A percentile compares a stretch with the other conserved stretches of the same genome.
Evolutionary conservation across 2,888 invertebrate species (phyloP).

Genomic region (Elgonia sp.): DNA sequence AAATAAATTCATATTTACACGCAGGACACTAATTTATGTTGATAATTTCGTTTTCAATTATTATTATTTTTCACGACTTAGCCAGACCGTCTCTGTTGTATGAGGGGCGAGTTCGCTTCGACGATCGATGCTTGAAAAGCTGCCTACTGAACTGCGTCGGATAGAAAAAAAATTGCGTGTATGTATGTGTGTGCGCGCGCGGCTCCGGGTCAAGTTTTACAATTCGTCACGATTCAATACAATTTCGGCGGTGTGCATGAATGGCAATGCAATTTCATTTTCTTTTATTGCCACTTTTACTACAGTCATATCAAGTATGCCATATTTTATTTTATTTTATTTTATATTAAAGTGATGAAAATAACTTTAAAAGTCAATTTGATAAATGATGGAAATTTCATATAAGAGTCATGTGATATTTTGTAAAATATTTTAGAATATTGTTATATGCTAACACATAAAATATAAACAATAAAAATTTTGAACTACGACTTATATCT

Average conservation of each 20-base stretch:
- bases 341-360: slow-evolving; percentile 23
- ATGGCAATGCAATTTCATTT: slow-evolving; percentile 57
- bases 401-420: not conserved
- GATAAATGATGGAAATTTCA: not conserved
- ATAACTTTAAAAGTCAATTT: slow-evolving; percentile 10
- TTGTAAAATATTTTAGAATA: too few relatives aligned
- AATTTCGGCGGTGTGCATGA: slow-evolving; percentile 53
- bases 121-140: slow-evolving; percentile 71
- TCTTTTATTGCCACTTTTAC: slow-evolving; percentile 54
- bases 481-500: too few relatives aligned
- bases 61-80: slow-evolving; percentile 69
- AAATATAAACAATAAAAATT: too few relatives aligned
- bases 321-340: slow-evolving; percentile 22
- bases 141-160: slow-evolving; percentile 31
- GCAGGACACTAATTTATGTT: slow-evolving; percentile 3
- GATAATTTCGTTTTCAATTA: slow-evolving; percentile 67
- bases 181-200: slow-evolving; percentile 34
- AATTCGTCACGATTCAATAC: slow-evolving; percentile 68
- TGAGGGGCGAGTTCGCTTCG: slow-evolving; percentile 47
- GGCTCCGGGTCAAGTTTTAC: slow-evolving; percentile 67
- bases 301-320: not conserved
- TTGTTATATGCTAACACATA: too few relatives aligned
- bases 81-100: slow-evolving; percentile 18
- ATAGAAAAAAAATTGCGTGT: slow-evolving; percentile 40
- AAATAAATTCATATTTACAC: slow-evolving; percentile 73